A percentile compares a stretch with the other conserved stretches of the same genome.
phyloP scores from a whole-genome alignment of 2,113 vertebrate species.

The Calonectris borealis region DNA sequence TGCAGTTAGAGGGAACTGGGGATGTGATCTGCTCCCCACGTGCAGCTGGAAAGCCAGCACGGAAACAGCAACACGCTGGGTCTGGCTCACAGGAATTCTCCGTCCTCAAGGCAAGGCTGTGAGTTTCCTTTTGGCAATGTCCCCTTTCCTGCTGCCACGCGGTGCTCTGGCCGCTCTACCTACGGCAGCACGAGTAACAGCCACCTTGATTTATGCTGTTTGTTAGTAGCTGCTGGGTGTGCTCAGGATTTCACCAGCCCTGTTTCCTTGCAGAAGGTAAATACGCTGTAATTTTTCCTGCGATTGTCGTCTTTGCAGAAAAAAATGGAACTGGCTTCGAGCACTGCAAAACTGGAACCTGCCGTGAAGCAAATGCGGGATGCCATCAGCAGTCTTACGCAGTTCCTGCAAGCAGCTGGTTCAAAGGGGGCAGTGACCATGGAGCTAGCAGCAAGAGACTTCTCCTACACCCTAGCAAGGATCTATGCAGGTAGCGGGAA shows the following conservation, averaged over 20 bases:
- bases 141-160: neutral
- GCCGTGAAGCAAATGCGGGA: neutral
- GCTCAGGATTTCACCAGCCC: neutral
- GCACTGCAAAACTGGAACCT: slow-evolving; percentile 4
- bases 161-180: fast-evolving
- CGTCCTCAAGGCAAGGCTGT: neutral
- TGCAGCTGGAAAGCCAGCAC: neutral
- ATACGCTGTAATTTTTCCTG: neutral
- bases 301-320: slow-evolving; percentile 43
- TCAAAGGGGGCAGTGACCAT: neutral
- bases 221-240: neutral
- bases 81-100: neutral
- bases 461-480: slow-evolving; percentile 79
- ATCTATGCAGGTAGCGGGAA: slow-evolving; percentile 73
- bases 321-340: slow-evolving; percentile 57
- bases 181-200: fast-evolving
- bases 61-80: fast-evolving
- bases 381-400: slow-evolving; percentile 58
- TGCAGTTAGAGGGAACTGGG: fast-evolving
- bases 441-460: slow-evolving; percentile 80
- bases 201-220: neutral
- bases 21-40: fast-evolving
- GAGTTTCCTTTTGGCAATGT: neutral
- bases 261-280: neutral
- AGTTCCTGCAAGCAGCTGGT: slow-evolving; percentile 45